Evolutionary conservation across 2,113 vertebrate species (phyloP), one percentile per base, ranked within the genome.

Genomic region (Oplegnathus fasciatus): DNA sequence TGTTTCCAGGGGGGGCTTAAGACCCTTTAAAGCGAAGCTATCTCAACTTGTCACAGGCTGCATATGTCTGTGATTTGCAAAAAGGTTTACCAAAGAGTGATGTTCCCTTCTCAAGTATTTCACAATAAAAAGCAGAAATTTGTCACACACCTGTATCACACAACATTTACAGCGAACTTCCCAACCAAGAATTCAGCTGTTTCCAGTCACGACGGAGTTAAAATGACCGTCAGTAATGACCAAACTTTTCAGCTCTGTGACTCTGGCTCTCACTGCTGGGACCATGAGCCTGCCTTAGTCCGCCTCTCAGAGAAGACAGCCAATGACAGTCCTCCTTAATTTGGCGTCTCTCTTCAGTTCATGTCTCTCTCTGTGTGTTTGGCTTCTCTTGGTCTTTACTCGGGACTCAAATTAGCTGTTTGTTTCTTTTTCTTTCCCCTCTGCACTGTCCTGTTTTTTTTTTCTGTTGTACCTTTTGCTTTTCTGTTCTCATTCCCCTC

Each of bases 231-330:
- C 18, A 54, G 58, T 52, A 78, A 79, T 83, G 79, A 9, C 79
- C 75, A 75, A 90, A 92, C 87, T 74, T 15, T 6, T 89, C 69
- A 44, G 50, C 80, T 86, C 48, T 34, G 62, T 82, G 85, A 81
- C 86, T 90, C 81, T 78, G 82, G 50, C 90, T 94, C 90, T 96
- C 93, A 90, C 95, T 95, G 92, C 95, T 96, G 96, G 96, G 96
- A 96, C 95, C 95, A 96, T 96, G 95, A 96, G 96, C 94, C 96
- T 96, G 96, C 96, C 96, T 97, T 97, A 96, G 92, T 92, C 92
- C 92, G 62, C 71, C 88, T 73, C 80, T 75, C 72, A 64, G 78
- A 89, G 68, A 80, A 80, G 78, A 87, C 69, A 37, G 96, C 80
- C 81, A 75, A 75, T 73, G 11, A 54, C 83, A 64, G 87, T 69